Evolutionary conservation across 1,140 invertebrate genomes (phyloP), one percentile per base, ranked within the genome.

Genomic region (Monochamus saltuarius): DNA sequence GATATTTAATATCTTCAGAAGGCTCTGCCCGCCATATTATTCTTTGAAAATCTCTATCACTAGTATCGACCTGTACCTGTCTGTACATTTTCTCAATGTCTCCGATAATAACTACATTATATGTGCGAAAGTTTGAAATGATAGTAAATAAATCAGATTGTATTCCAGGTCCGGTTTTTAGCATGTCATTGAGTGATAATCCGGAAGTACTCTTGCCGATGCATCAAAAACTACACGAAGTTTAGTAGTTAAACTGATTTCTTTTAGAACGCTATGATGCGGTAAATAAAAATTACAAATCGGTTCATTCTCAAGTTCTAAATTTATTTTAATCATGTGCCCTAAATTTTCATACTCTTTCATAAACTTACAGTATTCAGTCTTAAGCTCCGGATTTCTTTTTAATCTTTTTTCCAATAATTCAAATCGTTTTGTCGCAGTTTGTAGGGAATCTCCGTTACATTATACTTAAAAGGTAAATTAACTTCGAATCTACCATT

Each of bases 31-130:
- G 62, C 68, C 74, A 76, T 4, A 76, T 37, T 19, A 78, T 71
- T 47, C 62, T 17, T 61, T 78, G 73, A 55, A 60, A 72, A 36
- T 64, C 43, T 16, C 43, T 17, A 59, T 74, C 46, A 46, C 54
- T 40, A 14, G n/a, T 9, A 47, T 10, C 13, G 7, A 67, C 54
- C 36, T 69, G 60, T n/a, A 78, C 69, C 62, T 78, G 74, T n/a
- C 71, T 43, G 50, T 76, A 80, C 67, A 77, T 77, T 51, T 78
- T 73, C n/a, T 65, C 65, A 4, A 79, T 71, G 55, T 81, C 79
- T 11, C 71, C 71, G 11, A 66, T 61, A 10, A 81, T 62, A 22
- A 70, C 73, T 34, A 75, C 51, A 16, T 38, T 53, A 54, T 77
- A 66, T 35, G 55, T 58, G 10, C 75, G 59, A 51, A 75, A 78